Percentiles rank a stretch among this genome's conserved stretches.
These are phyloP conservation scores for Melanogrammus aeglefinus DNA, from an alignment of 2,797 vertebrate genomes.

Conservation along the genomic window DNA sequence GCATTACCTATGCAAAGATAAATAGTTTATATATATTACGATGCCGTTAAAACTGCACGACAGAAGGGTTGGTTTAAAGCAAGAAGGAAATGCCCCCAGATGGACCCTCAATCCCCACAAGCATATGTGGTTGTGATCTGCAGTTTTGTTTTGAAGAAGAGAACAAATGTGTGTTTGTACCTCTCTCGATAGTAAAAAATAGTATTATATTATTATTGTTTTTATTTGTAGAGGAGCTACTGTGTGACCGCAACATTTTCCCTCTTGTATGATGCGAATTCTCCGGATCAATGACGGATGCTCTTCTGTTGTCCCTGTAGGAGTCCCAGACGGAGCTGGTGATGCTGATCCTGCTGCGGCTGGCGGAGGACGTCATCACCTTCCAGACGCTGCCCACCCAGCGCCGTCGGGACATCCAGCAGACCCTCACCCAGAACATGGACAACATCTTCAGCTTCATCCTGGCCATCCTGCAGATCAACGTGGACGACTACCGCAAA, in stretches of 20 bases:
- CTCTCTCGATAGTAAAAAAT: not conserved
- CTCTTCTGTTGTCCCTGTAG: constrained; percentile 56
- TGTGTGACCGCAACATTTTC: not conserved
- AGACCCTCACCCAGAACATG: constrained; percentile 95
- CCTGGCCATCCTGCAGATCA: constrained; percentile 83
- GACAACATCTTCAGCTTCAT: constrained; percentile 91
- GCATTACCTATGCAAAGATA: not conserved
- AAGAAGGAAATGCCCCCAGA: not conserved
- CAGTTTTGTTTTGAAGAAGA: too few relatives aligned
- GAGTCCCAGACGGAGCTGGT: constrained; percentile 95
- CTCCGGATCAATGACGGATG: not conserved
- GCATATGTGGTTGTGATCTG: too few relatives aligned
- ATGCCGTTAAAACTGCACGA: not conserved
- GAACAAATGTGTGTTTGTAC: not conserved
- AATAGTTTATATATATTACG: not conserved
- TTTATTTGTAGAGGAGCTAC: not conserved
- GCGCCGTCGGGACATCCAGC: constrained; percentile 93
- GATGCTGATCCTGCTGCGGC: constrained; percentile 91
- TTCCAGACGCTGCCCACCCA: constrained; percentile 92
- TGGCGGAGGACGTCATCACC: constrained; percentile 96
- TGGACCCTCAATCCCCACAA: not conserved
- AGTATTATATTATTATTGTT: not conserved
- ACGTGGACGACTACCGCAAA: constrained; percentile 84
- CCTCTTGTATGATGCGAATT: not conserved
- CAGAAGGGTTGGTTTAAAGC: not conserved